Percentiles rank a stretch among this genome's conserved stretches.
phyloP scores from a whole-genome alignment of 2,888 invertebrate genomes.

The Elmis aenea region DNA sequence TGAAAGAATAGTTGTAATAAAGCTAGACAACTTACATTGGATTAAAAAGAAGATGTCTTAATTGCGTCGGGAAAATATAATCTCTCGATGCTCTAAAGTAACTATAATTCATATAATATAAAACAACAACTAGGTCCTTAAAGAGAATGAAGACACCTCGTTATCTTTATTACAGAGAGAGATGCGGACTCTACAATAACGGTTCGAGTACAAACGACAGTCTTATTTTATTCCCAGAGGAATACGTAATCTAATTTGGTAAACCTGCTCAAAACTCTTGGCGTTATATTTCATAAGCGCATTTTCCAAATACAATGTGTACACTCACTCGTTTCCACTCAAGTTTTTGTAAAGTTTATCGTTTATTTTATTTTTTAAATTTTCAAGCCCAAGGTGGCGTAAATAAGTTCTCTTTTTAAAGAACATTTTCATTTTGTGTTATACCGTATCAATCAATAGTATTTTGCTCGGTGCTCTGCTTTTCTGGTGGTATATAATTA shows the following conservation, averaged over 20 bases:
- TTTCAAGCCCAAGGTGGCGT: too few relatives aligned
- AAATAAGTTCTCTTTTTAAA: too few relatives aligned
- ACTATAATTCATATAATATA: constrained; percentile 21
- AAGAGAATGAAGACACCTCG: constrained; percentile 35
- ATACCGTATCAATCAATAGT: too few relatives aligned
- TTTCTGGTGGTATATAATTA: too few relatives aligned
- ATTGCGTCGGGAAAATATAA: too few relatives aligned
- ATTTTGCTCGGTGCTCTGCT: too few relatives aligned
- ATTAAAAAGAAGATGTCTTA: too few relatives aligned
- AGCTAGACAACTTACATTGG: too few relatives aligned
- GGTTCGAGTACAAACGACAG: constrained; percentile 33
- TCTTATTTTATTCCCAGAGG: constrained; percentile 31
- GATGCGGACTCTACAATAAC: constrained; percentile 32
- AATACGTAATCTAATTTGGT: constrained; percentile 38
- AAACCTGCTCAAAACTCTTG: constrained; percentile 35
- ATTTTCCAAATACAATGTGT: constrained; percentile 21
- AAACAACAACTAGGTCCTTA: constrained; percentile 24
- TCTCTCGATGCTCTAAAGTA: constrained; percentile 18
- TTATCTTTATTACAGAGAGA: constrained; percentile 40
- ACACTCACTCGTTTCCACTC: constrained; percentile 24
- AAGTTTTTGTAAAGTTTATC: too few relatives aligned
- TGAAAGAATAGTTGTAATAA: too few relatives aligned
- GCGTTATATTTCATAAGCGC: constrained; percentile 32
- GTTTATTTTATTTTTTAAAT: constrained; percentile 23
- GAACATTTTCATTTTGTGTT: too few relatives aligned